A percentile compares a stretch with the other conserved stretches of the same genome.
These are phyloP conservation scores for Rhinopomastus cyanomelas DNA, from an alignment of 2,113 vertebrate genomes.

Conservation along the genomic window DNA sequence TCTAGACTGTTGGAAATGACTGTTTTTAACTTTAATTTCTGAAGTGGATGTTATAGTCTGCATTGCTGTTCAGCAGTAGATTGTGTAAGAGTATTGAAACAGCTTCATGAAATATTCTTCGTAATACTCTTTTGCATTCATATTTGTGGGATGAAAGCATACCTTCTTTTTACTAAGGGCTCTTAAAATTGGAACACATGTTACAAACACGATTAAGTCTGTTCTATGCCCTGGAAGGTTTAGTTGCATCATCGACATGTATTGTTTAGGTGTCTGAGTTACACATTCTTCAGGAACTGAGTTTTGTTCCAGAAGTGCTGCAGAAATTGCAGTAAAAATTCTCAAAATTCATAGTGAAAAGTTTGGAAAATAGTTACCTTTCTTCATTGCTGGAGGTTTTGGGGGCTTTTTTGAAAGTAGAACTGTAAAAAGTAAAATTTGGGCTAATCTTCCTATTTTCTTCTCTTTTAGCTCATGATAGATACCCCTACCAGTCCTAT, in stretches of 20 bases:
- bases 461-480: conserved; percentile 91
- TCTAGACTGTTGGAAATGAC: neutral
- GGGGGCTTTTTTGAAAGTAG: neutral
- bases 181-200: neutral
- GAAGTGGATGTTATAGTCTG: neutral
- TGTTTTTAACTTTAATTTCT: neutral
- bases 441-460: neutral
- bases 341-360: neutral
- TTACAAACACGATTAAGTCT: neutral
- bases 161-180: neutral
- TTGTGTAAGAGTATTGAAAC: neutral
- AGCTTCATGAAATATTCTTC: neutral
- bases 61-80: neutral
- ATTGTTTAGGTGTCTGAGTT: neutral
- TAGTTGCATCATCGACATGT: neutral
- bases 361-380: neutral
- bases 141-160: neutral
- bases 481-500: conserved; percentile 98
- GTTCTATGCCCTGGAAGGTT: neutral
- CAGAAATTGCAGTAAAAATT: neutral
- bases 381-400: neutral
- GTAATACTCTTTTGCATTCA: neutral
- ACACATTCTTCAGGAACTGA: neutral
- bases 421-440: neutral
- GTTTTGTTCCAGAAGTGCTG: neutral